Evolutionary conservation across 2,888 invertebrate genomes (phyloP).

Genomic region (Thera britannica): DNA sequence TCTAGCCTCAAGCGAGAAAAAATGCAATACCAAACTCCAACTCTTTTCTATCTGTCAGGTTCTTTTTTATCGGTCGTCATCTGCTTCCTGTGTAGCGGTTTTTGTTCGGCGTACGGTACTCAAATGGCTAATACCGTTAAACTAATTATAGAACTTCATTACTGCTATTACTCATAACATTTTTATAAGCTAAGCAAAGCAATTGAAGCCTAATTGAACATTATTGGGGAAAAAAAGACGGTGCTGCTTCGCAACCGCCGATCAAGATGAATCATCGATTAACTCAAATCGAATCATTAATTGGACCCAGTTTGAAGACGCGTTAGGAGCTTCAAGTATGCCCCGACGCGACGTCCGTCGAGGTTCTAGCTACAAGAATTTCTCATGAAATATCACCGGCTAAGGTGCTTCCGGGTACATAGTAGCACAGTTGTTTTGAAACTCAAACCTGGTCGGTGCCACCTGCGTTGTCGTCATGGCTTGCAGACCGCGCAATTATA

Average conservation of each 20-base stretch:
- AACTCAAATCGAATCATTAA: background rate
- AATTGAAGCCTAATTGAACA: background rate
- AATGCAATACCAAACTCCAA: background rate
- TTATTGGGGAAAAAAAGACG: too few species aligned
- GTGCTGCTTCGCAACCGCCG: background rate
- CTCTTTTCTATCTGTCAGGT: background rate
- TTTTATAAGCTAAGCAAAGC: background rate
- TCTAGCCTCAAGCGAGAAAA: too few species aligned
- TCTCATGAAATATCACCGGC: conserved; percentile 55
- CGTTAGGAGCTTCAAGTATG: conserved; percentile 2
- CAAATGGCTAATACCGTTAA: conserved; percentile 66
- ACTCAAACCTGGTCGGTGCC: conserved; percentile 49
- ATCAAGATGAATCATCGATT: conserved; percentile 13
- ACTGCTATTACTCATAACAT: conserved; percentile 32
- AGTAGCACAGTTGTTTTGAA: conserved; percentile 65
- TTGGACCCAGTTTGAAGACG: conserved; percentile 20
- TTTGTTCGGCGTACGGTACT: conserved; percentile 58
- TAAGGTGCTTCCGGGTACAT: conserved; percentile 58
- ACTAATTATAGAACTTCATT: conserved; percentile 67
- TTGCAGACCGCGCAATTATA: conserved; percentile 27
- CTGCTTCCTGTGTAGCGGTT: conserved; percentile 12
- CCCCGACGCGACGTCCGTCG: conserved; percentile 9
- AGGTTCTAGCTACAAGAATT: conserved; percentile 46
- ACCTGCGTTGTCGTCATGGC: conserved; percentile 46
- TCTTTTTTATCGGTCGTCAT: background rate